Evolutionary conservation across 2,113 vertebrate genomes (phyloP), one percentile per base, ranked within the genome.

Genomic region (Platysteira castanea): DNA sequence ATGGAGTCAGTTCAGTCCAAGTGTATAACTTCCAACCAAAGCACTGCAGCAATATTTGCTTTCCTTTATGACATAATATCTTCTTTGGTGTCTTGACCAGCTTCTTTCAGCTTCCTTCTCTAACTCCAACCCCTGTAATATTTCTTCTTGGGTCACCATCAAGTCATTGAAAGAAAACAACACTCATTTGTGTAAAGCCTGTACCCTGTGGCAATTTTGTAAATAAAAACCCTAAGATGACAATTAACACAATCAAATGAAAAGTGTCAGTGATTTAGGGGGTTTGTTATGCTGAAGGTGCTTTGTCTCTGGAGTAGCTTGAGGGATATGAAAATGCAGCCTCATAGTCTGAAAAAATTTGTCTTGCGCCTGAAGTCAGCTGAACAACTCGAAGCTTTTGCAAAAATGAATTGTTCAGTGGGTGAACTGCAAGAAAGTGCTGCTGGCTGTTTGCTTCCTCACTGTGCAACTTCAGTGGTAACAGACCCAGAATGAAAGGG

Each of bases 41-140:
- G 73, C 64, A 84, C 41, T 93, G 60, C 88, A 86, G 19, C 13
- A 63, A 26, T 86, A 80, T 90, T 92, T 95, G 39, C 67, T 92
- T 92, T 81, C 23, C 20, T 75, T 89, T 81, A 81, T 78, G 84
- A 75, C 56, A 50, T 88, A 69, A 28, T 63, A 64, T 33, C 80
- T 92, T 81, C 28, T 81, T 93, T 84, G 69, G 60, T 53, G 1
- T 50, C 84, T 84, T 84, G 68, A 81, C 28, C 13, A 16, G 22
- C 74, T 90, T 65, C 61, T 93, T 87, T 89, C 63, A 76, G 41
- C 27, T 93, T 59, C 65, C 35, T 84, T 70, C 42, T 53, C 31
- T 56, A 47, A 37, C 54, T 82, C 84, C 42, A 65, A 7, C 41
- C 61, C 12, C 24, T 61, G n/a, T 56, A 76, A 76, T 64, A 39